Evolutionary conservation across 2,888 invertebrate species (phyloP), one percentile per base, ranked within the genome.

Genomic region (Odontocolon sp.): DNA sequence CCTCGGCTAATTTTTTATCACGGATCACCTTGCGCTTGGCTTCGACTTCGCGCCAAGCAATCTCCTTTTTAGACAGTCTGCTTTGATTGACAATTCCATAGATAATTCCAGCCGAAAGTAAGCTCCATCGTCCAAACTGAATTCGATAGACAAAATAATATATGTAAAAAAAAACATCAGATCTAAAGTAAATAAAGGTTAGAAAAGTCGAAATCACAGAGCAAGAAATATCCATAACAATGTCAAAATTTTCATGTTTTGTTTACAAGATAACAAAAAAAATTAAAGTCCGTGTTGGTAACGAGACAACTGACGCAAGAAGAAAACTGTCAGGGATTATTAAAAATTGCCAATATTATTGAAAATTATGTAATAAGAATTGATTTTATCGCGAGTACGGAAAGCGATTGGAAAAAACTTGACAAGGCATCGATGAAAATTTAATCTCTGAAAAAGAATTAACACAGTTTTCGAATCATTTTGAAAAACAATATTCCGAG

Each of bases 41-140:
- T 84, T 95, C 95, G 8, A 94, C 91, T 89, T 94, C 95, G 18
- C 95, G 92, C 45, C 93, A 85, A 73, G 92, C 93, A 2, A 90
- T 90, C 86, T 95, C 96, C 87, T 92, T 94, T 88, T 92, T 95
- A 31, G 94, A 92, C 0, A 95, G 91, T 63, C 95, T 92, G 87
- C 88, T 93, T 81, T 96, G 95, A 89, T 95, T 93, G 88, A 94
- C 93, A 0, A 94, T 93, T 59, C 97, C 97, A 82, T 96, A 97
- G 0, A 94, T 87, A 79, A 97, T 91, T 28, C 97, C 97, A 0
- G 93, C 91, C 0, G 93, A 88, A 2, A 97, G 92, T 86, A 96
- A 92, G 68, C 94, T 94, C 96, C 96, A 97, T 87, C 97, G 93
- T 72, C 94, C 94, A 86, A 96, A 96, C 96, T 96, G 90, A 16